A percentile compares a stretch with the other conserved stretches of the same genome.
Evolutionary conservation across 2,888 invertebrate species (phyloP).

Genomic region (Athetis lepigone): DNA sequence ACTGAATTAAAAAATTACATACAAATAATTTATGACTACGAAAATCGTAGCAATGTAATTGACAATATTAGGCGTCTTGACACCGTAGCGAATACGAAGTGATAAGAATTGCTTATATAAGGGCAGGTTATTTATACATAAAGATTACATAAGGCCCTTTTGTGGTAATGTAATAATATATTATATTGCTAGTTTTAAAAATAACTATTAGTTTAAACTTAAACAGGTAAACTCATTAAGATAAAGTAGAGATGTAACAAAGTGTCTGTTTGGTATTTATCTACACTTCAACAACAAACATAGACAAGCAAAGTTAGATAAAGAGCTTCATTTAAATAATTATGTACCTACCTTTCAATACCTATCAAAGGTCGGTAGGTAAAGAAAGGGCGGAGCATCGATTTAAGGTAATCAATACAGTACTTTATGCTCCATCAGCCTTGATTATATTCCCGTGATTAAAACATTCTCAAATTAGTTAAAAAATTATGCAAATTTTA

Average conservation of each 20-base stretch:
- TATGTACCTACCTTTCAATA: slow-evolving; percentile 7
- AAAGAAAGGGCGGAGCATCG: slow-evolving; percentile 41
- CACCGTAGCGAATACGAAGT: slow-evolving; percentile 17
- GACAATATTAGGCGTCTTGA: too few relatives aligned
- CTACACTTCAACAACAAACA: slow-evolving; percentile 6
- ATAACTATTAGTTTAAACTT: background rate
- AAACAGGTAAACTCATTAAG: background rate
- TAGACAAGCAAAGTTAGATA: slow-evolving; percentile 9
- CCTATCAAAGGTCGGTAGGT: slow-evolving; percentile 29
- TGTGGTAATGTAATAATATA: too few relatives aligned
- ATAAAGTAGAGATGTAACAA: background rate
- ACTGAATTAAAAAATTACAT: background rate
- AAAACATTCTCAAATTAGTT: slow-evolving; percentile 55
- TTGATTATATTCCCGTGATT: slow-evolving; percentile 46
- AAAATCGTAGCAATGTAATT: slow-evolving; percentile 16
- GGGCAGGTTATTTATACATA: too few relatives aligned
- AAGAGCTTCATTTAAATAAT: slow-evolving; percentile 38
- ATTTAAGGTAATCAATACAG: slow-evolving; percentile 44
- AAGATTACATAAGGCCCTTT: too few relatives aligned
- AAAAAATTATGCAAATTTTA: slow-evolving; percentile 60
- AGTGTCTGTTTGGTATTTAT: slow-evolving; percentile 1
- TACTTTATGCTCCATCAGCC: slow-evolving; percentile 45
- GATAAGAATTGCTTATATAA: slow-evolving; percentile 15
- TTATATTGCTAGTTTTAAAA: too few relatives aligned
- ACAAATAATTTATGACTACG: background rate